Evolutionary conservation across 2,888 invertebrate species (phyloP), one percentile per base, ranked within the genome.

Genomic region (Aspidiotus destructor): DNA sequence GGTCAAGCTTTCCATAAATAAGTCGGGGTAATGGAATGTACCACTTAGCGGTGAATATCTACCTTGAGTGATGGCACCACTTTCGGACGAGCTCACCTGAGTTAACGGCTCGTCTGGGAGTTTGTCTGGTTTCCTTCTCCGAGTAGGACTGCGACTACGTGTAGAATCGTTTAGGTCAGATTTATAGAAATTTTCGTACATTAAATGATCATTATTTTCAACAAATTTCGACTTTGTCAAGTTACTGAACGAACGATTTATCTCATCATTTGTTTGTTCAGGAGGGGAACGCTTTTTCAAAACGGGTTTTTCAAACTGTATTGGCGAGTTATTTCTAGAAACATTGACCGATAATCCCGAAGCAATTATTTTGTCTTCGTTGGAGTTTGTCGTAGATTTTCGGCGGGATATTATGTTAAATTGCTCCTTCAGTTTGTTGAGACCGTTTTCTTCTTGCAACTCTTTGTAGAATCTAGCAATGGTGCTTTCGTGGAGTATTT

Each of bases 401-500:
- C n/a, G 10, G 48, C 11, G n/a, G n/a, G 48, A 48, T 11, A 48
- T 57, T 16, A 58, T 28, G 10, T 58, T 65, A 7, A 65, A 58
- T 53, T 55, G 64, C 60, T 67, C 67, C 65, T 52, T 62, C 67
- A 64, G 65, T 58, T 58, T 62, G 58, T 58, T 11, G 65, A 69
- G 84, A 17, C 84, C 83, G 76, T 90, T 86, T 76, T 89, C 87
- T 73, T 86, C 81, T 68, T 85, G 86, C 5, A 87, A 85, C 10
- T 87, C 89, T 76, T 86, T 84, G 75, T 89, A 88, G 76, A 91
- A 87, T 53, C 90, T 81, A 9, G 86, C 87, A 87, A 91, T 88
- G 11, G 89, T 87, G 58, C 85, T 82, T 76, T 90, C 90, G 76
- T 89, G 89, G 0, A 92, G 81, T 7, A 92, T 80, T 76, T 91